Base-by-base conservation (phyloP, 2,888 invertebrate genomes). In the Nycteola revayana region DNA sequence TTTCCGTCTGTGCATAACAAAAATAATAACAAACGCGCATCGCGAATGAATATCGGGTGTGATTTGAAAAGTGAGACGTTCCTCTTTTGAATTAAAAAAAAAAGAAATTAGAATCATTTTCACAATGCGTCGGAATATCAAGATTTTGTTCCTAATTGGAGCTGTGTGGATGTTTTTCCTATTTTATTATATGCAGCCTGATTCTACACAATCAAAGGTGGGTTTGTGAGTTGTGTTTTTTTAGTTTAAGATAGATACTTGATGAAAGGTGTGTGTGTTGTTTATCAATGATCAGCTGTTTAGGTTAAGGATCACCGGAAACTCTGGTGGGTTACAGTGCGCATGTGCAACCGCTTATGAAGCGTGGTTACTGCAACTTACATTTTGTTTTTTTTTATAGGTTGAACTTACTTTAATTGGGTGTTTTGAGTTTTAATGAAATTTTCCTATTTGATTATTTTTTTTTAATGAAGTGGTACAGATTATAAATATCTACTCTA, bases 101-200 rank as follows among this genome's bases (percentile, higher is more conserved):
- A 41, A 29, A 40, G 35, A 33, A 28, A 31, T 40, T 11, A 28
- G 25, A 72, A 66, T n/a, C n/a, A n/a, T n/a, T n/a, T n/a, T n/a
- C n/a, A n/a, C n/a, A 66, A 88, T 88, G 88, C 67, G 87, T 42
- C 81, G 87, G 29, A 88, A 88, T 69, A 61, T 88, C 44, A 88
- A 88, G 69, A 76, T 88, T 28, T 49, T 87, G 51, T 80, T 81
- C 65, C 70, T 86, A 24, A 53, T 86, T 18, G 86, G 77, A 42
- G 75, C 79, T 35, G 79, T 77, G 45, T 88, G 87, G 87, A 83
- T 85, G 72, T 83, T 82, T 59, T 76, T 80, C 61, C 62, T 88
- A 37, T 76, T 87, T 51, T 88, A 87, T 66, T 87, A 75, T 63
- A 86, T 87, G 81, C 86, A 87, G 52, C 76, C 87, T 33, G 87